A percentile compares a stretch with the other conserved stretches of the same genome.
Evolutionary conservation across 37 sponge, comb jelly and placozoan genomes (phyloP).

Genomic region (Beroe forskalii): DNA sequence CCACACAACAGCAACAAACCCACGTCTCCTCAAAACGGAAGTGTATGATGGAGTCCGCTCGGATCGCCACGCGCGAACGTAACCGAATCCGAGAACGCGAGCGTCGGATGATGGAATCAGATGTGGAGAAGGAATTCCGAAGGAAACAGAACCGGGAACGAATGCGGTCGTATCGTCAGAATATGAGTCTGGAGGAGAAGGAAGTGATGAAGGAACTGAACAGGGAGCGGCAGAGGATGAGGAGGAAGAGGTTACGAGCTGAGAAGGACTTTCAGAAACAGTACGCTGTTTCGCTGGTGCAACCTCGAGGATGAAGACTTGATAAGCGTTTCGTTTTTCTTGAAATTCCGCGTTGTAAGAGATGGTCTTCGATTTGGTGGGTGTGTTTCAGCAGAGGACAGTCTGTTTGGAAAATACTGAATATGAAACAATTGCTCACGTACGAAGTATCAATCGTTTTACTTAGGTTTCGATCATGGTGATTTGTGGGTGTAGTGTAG

Average conservation of each 20-base stretch:
- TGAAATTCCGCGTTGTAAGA: no score
- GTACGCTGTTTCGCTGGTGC: neutral
- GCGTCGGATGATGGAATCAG: constrained; percentile 1
- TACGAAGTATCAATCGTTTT: no score
- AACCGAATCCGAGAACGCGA: neutral
- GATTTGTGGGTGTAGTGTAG: no score
- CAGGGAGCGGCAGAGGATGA: neutral
- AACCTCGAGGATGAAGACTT: neutral
- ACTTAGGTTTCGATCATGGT: no score
- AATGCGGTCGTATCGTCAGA: neutral
- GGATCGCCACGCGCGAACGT: neutral
- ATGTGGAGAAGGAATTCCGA: neutral
- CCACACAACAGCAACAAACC: neutral
- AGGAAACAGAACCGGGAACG: neutral
- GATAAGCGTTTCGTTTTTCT: neutral
- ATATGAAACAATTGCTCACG: no score
- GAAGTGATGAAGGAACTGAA: constrained; percentile 9
- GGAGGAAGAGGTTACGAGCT: neutral
- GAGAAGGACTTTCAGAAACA: constrained; percentile 2
- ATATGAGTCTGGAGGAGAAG: neutral
- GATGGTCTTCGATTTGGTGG: no score
- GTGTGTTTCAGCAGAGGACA: no score
- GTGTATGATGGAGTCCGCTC: neutral
- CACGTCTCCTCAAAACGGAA: neutral
- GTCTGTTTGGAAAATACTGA: neutral